Base-by-base conservation (phyloP, 2,888 invertebrate genomes). In the Entomobrya proxima region DNA sequence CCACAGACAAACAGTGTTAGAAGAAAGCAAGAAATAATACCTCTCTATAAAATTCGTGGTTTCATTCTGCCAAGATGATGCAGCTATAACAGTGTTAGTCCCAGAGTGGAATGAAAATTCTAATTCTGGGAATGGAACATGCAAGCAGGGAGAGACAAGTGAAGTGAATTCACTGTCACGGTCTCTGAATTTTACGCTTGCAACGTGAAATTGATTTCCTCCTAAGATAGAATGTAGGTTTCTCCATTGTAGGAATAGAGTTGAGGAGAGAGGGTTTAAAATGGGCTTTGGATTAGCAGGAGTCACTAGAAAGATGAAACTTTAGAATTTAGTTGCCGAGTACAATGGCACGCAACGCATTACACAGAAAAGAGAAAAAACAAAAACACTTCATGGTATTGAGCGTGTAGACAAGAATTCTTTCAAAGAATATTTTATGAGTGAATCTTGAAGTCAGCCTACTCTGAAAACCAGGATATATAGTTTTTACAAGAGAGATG, bases 141-240 rank as follows among this genome's bases (percentile, higher is more conserved):
- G 50, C 18, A 74, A 15, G 40, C 27, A 18, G 37, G 21, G 52
- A 24, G 7, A 15, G 6, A 72, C 32, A 81, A 44, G 82, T 37
- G 47, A 74, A 61, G 75, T 82, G 64, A 82, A 82, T 82, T 83
- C 76, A 83, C 50, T 83, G 83, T 83, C 83, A 83, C 83, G 83
- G 83, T 83, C 83, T 76, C 40, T 83, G 84, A 44, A 77, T 77
- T 84, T 84, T 67, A 58, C 78, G 72, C 84, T 84, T 69, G 55
- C 77, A 83, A 72, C 84, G 84, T 84, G 84, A 84, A 84, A 84
- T 84, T 84, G 84, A 84, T 84, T 84, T 84, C 77, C 83, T 67
- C 35, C 75, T 74, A 21, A 74, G 81, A 81, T 80, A 80, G 77
- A 76, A 74, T 58, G 40, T 55, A 52, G 52, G 50, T 1, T 74